Base-by-base conservation (phyloP, 1,140 invertebrate genomes). In the Lepidurus arcticus region DNA sequence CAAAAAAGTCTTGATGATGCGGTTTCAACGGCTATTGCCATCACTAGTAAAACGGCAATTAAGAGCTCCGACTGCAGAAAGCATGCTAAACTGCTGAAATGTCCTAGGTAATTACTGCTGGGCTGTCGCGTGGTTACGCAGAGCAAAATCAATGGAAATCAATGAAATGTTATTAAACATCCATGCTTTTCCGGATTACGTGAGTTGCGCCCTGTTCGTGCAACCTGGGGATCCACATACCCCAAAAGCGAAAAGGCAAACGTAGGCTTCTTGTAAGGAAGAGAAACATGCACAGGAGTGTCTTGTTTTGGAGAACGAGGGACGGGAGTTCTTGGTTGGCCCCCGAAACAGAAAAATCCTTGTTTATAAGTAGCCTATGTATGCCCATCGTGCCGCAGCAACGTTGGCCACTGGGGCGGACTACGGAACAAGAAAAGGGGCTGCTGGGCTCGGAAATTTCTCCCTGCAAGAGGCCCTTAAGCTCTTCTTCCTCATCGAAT, bases 361-460 rank as follows among this genome's bases (percentile, higher is more conserved):
- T 34, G 34, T 34, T 4, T 34, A 34, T n/a, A 65, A 65, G 53
- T n/a, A 65, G 53, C n/a, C n/a, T 65, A 13, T 65, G 53, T 65
- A 21, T 65, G 13, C 53, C 45, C 53, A 65, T 65, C 53, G 53
- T 65, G 53, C 53, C 53, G n/a, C 53, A 65, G 53, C 53, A 65
- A 65, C 21, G n/a, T 65, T 65, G 21, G 53, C 53, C 53, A n/a
- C 53, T 4, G 53, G 16, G 53, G 16, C 21, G 13, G n/a, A 65
- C 21, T n/a, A 21, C 4, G 53, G 0, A 65, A n/a, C 13, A 21
- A 65, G 53, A 65, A 65, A 21, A n/a, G 53, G 53, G 53, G 53
- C 13, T 21, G 1, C 53, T 65, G 6, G 53, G 6, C 53, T 65
- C 8, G n/a, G 13, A 21, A 65, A 65, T 16, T 65, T 65, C 53